These are phyloP conservation scores for Lochmaea crataegi DNA, from an alignment of 2,888 invertebrate species.

Conservation along the genomic window DNA sequence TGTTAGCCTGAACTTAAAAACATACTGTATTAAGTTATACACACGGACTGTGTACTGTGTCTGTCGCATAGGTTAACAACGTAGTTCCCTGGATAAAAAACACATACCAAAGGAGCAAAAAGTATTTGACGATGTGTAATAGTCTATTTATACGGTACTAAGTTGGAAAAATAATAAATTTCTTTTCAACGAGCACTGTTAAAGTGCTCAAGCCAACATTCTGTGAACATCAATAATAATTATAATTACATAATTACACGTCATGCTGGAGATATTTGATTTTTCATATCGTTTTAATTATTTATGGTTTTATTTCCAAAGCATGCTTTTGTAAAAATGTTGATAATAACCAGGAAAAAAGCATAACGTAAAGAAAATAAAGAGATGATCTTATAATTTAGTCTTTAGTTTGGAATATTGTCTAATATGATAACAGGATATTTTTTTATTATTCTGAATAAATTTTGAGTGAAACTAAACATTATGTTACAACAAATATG, in stretches of 20 bases:
- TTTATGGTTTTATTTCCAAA: slow-evolving; percentile 24
- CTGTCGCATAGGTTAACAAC: slow-evolving; percentile 7
- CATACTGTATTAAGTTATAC: background rate
- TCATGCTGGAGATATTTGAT: slow-evolving; percentile 39
- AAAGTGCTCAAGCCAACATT: slow-evolving; percentile 38
- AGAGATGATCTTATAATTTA: too few species aligned
- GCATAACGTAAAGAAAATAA: too few species aligned
- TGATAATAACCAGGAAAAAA: background rate
- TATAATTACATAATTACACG: slow-evolving; percentile 37
- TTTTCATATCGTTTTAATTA: slow-evolving; percentile 3
- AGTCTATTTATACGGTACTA: slow-evolving; percentile 41
- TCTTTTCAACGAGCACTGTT: slow-evolving; percentile 37
- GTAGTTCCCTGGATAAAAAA: slow-evolving; percentile 10
- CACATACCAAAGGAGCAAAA: slow-evolving; percentile 24
- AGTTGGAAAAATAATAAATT: slow-evolving; percentile 41
- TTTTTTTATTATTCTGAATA: too few species aligned
- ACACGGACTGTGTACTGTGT: background rate
- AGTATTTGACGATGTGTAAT: slow-evolving; percentile 39
- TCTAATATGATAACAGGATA: too few species aligned
- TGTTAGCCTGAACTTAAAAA: background rate
- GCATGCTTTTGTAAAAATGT: background rate
- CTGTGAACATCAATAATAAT: slow-evolving; percentile 40
- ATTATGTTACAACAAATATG: too few species aligned
- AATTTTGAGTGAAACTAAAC: too few species aligned
- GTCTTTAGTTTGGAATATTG: too few species aligned